Evolutionary conservation across 2,888 invertebrate species (phyloP), one percentile per base, ranked within the genome.

Genomic region (Silvanus unidentatus): DNA sequence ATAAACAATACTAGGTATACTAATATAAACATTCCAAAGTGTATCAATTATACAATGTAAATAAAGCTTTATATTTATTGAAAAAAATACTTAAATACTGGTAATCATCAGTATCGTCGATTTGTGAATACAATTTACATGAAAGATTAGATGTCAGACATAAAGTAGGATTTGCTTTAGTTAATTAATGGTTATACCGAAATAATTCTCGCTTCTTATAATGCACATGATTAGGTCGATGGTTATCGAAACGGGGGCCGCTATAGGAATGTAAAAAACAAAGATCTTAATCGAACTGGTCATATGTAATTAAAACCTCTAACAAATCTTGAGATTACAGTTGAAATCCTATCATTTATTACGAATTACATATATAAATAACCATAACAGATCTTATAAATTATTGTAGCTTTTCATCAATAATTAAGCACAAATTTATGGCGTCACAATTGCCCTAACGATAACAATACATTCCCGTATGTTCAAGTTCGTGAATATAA

Each of bases 371-470:
- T 54, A 55, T 59, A 63, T 67, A 68, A 66, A 67, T 67, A 61
- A 63, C 57, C 55, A 58, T 57, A 60, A 59, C 58, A 57, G 64
- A 52, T 57, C 54, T 50, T 56, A 66, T 69, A 66, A 68, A 68
- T 68, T 54, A 57, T 61, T 54, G 54, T 53, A 48, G 60, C 62
- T 66, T 69, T 68, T 70, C 69, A 68, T 62, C 67, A 69, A 69
- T 66, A 70, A 70, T 70, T 70, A 70, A 65, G 59, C 56, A 50
- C 49, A 54, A 63, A 70, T 69, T 70, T 70, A 69, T 69, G 59
- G 60, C 57, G 51, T 44, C 6, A 37, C 12, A 32, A 22, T 22
- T 32, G 32, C 59, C 60, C 62, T 57, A 59, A 61, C 60, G 65
- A 64, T 64, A 66, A 66, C 65, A 64, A 64, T 65, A 60, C n/a